Conservation (phyloP, 2,113 vertebrate species). For the Microtus montanus region DNA sequence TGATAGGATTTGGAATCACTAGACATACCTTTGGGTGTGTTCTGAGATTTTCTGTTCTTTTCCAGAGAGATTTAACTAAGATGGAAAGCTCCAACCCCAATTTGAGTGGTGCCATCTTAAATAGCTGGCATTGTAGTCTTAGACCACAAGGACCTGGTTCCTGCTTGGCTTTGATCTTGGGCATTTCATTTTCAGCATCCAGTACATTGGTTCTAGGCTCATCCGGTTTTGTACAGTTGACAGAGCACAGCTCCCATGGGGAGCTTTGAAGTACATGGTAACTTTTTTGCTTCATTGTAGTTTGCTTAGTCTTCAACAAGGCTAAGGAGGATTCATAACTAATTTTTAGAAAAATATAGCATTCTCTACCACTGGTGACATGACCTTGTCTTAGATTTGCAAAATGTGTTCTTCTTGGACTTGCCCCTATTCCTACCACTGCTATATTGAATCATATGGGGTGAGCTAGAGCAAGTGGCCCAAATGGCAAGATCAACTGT, state of each 20-base stretch:
- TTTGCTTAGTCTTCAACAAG: background rate
- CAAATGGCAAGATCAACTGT: too few relatives aligned
- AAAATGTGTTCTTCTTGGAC: background rate
- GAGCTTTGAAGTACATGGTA: background rate
- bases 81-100: background rate
- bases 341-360: background rate
- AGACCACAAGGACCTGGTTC: too few relatives aligned
- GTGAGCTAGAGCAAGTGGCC: background rate
- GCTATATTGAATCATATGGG: background rate
- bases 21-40: background rate
- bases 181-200: background rate
- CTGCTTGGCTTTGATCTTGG: background rate
- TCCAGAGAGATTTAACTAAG: background rate
- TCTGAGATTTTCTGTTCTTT: background rate
- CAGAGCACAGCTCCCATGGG: background rate
- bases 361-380: background rate
- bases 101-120: background rate
- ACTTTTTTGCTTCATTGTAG: background rate
- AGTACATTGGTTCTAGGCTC: background rate
- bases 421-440: background rate
- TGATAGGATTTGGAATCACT: background rate
- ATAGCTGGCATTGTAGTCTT: background rate
- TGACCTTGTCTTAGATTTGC: constrained; percentile 21
- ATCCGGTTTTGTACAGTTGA: background rate
- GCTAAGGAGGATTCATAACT: background rate